phyloP scores from a whole-genome alignment of 1,140 invertebrate species.

The Solen grandis region DNA sequence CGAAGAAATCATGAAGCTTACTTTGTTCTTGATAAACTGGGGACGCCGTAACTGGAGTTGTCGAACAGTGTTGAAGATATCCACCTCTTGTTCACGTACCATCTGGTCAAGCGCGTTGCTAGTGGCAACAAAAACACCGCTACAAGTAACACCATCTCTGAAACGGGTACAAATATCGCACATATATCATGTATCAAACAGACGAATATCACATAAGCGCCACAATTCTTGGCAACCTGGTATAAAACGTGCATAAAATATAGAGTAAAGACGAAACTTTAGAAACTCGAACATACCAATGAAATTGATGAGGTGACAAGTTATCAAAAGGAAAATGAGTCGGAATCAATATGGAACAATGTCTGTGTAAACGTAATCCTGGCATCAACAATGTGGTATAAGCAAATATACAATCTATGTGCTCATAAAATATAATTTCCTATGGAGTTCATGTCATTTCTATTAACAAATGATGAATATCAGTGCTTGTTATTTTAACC shows the following conservation, averaged over 20 bases:
- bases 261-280: too few relatives aligned
- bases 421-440: too few relatives aligned
- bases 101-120: conserved; percentile 64
- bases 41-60: conserved; percentile 63
- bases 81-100: conserved; percentile 65
- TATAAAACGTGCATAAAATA: neutral
- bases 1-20: conserved; percentile 42
- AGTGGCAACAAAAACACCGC: conserved; percentile 63
- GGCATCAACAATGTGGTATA: too few relatives aligned
- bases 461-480: too few relatives aligned
- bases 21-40: conserved; percentile 61
- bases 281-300: too few relatives aligned
- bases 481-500: too few relatives aligned
- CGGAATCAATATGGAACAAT: too few relatives aligned
- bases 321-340: too few relatives aligned
- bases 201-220: neutral
- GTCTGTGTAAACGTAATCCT: too few relatives aligned
- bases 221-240: neutral
- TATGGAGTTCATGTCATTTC: too few relatives aligned
- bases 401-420: too few relatives aligned
- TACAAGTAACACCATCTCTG: conserved; percentile 66
- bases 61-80: conserved; percentile 68
- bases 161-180: neutral
- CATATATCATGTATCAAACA: neutral
- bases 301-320: too few relatives aligned